phyloP scores from a whole-genome alignment of 2,113 vertebrate genomes.

The Caranx ignobilis region DNA sequence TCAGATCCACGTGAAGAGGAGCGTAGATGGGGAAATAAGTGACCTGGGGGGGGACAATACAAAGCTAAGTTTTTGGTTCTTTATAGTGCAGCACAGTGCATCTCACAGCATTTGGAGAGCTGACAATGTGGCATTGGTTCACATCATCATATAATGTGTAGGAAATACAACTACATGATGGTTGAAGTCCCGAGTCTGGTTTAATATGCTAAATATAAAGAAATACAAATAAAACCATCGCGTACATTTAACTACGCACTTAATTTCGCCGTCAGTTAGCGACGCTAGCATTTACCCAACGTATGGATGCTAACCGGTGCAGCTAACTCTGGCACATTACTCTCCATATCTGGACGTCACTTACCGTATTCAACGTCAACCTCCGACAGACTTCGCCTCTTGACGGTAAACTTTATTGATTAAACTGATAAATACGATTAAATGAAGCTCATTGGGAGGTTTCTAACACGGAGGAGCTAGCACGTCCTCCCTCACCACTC shows the following conservation, averaged over 20 bases:
- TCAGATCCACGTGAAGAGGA: background rate
- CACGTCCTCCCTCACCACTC: no score
- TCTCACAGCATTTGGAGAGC: no score
- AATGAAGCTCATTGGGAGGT: fast-evolving
- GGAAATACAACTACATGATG: no score
- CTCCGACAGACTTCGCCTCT: background rate
- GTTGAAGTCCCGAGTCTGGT: no score
- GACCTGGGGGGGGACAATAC: slow-evolving; percentile 9
- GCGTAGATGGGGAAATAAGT: background rate
- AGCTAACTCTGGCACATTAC: background rate
- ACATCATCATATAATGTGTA: no score
- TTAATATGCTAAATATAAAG: no score
- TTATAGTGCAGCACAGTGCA: no score
- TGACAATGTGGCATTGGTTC: no score
- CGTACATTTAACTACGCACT: no score
- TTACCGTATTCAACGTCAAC: slow-evolving; percentile 4
- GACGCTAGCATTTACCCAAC: background rate
- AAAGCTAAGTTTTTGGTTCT: background rate
- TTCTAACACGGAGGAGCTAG: background rate
- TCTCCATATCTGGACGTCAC: background rate
- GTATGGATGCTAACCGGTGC: background rate
- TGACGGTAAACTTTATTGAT: fast-evolving
- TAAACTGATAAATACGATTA: background rate
- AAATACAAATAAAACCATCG: no score
- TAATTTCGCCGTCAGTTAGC: background rate